Evolutionary conservation across 2,797 vertebrate genomes (phyloP), one percentile per base, ranked within the genome.

Genomic region (Miichthys miiuy): DNA sequence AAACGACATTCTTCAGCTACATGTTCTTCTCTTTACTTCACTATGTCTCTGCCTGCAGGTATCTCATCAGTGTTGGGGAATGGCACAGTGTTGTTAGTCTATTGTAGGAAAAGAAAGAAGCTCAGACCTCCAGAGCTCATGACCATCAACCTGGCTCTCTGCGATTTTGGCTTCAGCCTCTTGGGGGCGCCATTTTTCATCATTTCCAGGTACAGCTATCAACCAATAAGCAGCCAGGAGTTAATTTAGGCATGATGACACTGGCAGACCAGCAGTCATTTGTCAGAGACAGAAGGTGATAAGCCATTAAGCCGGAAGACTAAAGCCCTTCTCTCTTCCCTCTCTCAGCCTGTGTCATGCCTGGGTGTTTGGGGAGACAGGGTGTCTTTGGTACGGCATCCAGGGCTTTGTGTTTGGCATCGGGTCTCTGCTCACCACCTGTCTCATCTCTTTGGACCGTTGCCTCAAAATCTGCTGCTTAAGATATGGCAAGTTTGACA

Each of bases 341-440:
- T 76, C 44, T 56, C 21, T 48, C 82, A 92, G 91, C 75, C 47
- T 91, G 66, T 80, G 87, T 30, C 91, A 93, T 56, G 88, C 79
- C 50, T 94, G 92, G 92, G 79, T 92, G 73, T 93, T 92, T 68
- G 91, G 92, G 38, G 87, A 91, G 34, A 48, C 68, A 0, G 90
- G 92, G 7, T 93, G 91, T 54, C 38, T 90, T 21, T 91, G 80
- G 83, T 93, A 92, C 1, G 89, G 92, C 50, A 20, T 91, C 20
- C 92, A 94, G 63, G 92, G 91, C 71, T 94, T 92, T 68, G 85
- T 94, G 72, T 94, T 93, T 79, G 90, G 91, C 64, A 91, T 93
- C 4, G 87, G 84, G 64, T 93, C 90, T 13, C 89, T 94, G 62
- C 83, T 92, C 68, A 93, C 91, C 83, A 93, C 91, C 74, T 84